These are phyloP conservation scores for Mus minutoides DNA, from an alignment of 2,797 vertebrate species.

Conservation along the genomic window DNA sequence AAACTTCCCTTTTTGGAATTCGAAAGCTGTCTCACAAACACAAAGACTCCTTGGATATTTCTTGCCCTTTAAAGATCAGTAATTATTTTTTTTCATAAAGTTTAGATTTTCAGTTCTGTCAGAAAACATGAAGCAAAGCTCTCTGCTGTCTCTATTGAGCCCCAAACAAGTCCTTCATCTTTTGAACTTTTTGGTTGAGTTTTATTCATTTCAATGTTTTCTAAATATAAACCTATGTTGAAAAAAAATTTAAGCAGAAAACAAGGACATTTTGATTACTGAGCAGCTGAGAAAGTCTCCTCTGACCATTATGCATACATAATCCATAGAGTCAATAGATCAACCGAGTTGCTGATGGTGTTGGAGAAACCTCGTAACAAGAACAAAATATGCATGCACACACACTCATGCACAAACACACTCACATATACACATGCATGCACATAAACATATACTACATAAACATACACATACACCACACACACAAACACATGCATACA, in stretches of 20 bases:
- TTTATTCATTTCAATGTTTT: constrained; percentile 38
- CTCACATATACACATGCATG: neutral
- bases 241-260: constrained; percentile 18
- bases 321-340: neutral
- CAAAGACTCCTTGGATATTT: neutral
- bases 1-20: neutral
- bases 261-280: constrained; percentile 49
- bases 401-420: neutral
- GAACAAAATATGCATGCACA: neutral
- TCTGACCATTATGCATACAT: neutral
- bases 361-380: neutral
- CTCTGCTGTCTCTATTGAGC: constrained; percentile 17
- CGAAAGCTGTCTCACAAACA: neutral
- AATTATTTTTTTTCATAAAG: constrained; percentile 34
- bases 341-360: neutral
- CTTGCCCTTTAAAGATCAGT: constrained; percentile 21
- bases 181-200: neutral
- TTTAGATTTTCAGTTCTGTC: neutral
- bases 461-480: neutral
- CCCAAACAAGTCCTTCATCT: constrained; percentile 24
- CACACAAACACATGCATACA: neutral
- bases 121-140: constrained; percentile 9
- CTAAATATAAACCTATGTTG: constrained; percentile 60
- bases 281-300: neutral
- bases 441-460: neutral